Evolutionary conservation across 2,797 vertebrate genomes (phyloP).

Genomic region (Otus scops): DNA sequence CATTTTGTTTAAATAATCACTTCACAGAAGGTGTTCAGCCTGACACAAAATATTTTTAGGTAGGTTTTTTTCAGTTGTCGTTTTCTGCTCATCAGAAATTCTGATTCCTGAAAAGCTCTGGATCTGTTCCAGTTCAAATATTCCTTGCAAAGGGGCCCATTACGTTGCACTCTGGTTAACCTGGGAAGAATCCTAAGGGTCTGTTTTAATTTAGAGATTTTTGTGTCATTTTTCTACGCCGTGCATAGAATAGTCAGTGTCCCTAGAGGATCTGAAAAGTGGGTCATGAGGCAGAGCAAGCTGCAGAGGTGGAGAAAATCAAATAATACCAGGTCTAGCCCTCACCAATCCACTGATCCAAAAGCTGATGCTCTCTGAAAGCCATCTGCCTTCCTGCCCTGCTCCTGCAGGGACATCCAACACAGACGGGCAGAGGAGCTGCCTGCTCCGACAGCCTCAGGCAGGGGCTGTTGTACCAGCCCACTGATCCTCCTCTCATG

Average conservation of each 20-base stretch:
- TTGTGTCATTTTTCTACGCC: neutral
- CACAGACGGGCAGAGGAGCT: neutral
- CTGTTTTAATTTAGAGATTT: neutral
- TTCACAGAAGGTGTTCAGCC: neutral
- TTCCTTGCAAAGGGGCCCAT: neutral
- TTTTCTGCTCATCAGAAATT: slow-evolving; percentile 11
- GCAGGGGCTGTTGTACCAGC: neutral
- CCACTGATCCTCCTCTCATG: neutral
- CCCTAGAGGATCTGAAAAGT: neutral
- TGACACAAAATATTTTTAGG: neutral
- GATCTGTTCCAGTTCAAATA: neutral
- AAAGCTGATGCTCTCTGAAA: slow-evolving; percentile 6
- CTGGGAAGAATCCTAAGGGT: neutral
- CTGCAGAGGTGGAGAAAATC: neutral
- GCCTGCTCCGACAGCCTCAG: neutral
- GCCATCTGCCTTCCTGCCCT: neutral
- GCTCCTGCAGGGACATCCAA: neutral
- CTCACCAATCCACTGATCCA: neutral
- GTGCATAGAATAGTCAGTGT: neutral
- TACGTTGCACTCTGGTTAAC: neutral
- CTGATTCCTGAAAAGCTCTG: neutral
- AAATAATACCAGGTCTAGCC: neutral
- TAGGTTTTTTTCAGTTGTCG: neutral
- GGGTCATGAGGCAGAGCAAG: neutral
- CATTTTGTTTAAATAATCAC: neutral